Base-by-base conservation (phyloP, 1,140 invertebrate genomes). In the Elymnias hypermnestra region DNA sequence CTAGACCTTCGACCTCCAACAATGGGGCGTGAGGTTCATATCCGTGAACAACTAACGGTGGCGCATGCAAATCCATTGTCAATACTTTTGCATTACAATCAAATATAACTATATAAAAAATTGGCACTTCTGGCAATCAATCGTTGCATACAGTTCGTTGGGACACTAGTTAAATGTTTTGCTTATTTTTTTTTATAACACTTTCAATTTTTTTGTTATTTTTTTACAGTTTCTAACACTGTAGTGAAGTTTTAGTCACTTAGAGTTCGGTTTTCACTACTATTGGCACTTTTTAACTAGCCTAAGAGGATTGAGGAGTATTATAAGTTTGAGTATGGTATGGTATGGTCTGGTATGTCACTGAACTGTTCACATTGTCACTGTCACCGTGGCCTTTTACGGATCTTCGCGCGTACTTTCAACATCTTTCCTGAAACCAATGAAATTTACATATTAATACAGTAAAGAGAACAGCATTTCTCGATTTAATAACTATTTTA, bases 21-120 rank as follows among this genome's bases (percentile, higher is more conserved):
- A 84, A 40, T 0, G 81, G 76, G 3, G 81, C 78, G 42, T 84
- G 81, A 5, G 72, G 67, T 28, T 85, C 78, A 38, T 85, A 85
- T 9, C 72, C 71, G 39, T 82, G 81, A n/a, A 82, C 77, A 8
- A 82, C 74, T 26, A 84, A 35, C 4, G 66, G 67, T 1, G 72
- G 72, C 5, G 77, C 63, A 66, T 83, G 81, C 18, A 85, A 62
- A 72, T 85, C 82, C 82, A 85, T 85, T 41, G 37, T 56, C 15
- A 56, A 53, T 50, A 26, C 41, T 26, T 51, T 60, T 45, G 53
- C 57, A 65, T 71, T 54, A 66, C 59, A 47, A 35, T 50, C 28
- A 39, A 33, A 53, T n/a, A 36, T 43, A 17, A 50, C 22, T 22
- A 37, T 28, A 14, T 42, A 15, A 23, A 21, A 10, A 28, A n/a